Evolutionary conservation across 2,888 invertebrate genomes (phyloP).

Genomic region (Drosophila gaucha): DNA sequence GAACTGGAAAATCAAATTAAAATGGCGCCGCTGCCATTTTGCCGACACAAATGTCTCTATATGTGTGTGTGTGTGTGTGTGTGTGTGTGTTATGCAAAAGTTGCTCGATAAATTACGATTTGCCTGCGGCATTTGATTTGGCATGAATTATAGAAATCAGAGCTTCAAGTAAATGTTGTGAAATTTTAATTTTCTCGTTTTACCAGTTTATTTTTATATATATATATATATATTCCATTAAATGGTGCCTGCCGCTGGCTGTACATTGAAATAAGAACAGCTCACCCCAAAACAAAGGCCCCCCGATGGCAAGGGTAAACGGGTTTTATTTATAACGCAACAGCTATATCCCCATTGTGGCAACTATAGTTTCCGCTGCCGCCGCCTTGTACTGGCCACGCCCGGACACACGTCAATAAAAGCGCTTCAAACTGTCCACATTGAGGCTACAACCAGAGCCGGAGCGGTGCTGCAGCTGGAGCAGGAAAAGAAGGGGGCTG

Average conservation of each 20-base stretch:
- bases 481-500: conserved; percentile 10
- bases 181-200: conserved; percentile 3
- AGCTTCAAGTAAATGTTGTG: neutral
- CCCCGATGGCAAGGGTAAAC: conserved; percentile 16
- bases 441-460: conserved; percentile 44
- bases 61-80: conserved; percentile 2
- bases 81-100: conserved; percentile 40
- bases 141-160: conserved; percentile 58
- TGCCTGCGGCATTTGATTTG: conserved; percentile 61
- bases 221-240: conserved; percentile 38
- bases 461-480: conserved; percentile 13
- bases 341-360: conserved; percentile 41
- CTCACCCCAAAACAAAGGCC: conserved; percentile 20
- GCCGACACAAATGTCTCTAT: conserved; percentile 42
- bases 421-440: conserved; percentile 77
- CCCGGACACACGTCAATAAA: conserved; percentile 78
- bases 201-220: conserved; percentile 7
- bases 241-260: conserved; percentile 49
- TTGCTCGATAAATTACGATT: conserved; percentile 58
- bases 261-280: conserved; percentile 55
- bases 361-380: conserved; percentile 15
- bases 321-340: conserved; percentile 75
- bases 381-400: conserved; percentile 48
- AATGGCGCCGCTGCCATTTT: conserved; percentile 67
- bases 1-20: conserved; percentile 67